Conservation (phyloP, 2,797 vertebrate species). For the Lagocephalus sceleratus region DNA sequence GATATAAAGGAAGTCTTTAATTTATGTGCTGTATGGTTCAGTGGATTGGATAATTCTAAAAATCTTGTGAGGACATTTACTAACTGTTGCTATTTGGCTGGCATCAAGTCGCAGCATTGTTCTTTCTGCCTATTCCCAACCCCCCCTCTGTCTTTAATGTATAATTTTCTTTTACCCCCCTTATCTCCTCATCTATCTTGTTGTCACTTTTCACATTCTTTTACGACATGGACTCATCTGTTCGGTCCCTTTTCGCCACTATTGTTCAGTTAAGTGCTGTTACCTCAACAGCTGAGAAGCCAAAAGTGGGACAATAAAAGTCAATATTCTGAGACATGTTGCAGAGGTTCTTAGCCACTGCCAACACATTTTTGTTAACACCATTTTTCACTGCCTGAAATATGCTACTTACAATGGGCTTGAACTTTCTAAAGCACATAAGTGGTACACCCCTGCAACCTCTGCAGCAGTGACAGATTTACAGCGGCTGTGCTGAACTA, state of each 20-base stretch:
- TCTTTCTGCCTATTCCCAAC: slow-evolving; percentile 43
- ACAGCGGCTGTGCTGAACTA: slow-evolving; percentile 7
- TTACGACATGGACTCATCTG: slow-evolving; percentile 40
- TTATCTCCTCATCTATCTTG: slow-evolving; percentile 61
- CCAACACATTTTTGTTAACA: slow-evolving; percentile 53
- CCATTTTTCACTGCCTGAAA: slow-evolving; percentile 53
- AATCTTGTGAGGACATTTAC: slow-evolving; percentile 54
- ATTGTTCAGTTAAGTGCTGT: slow-evolving; percentile 45
- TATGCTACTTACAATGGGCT: slow-evolving; percentile 28
- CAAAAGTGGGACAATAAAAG: slow-evolving; percentile 61
- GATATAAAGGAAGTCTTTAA: no score
- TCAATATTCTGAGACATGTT: slow-evolving; percentile 44
- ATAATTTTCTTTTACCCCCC: slow-evolving; percentile 45
- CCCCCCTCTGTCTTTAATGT: slow-evolving; percentile 48
- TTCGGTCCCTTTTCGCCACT: slow-evolving; percentile 34
- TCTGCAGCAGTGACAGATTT: slow-evolving; percentile 25
- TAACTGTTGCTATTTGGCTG: slow-evolving; percentile 41
- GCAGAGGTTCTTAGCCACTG: slow-evolving; percentile 44
- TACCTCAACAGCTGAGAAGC: slow-evolving; percentile 47
- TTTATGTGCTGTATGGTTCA: not conserved
- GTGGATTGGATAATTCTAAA: slow-evolving; percentile 39
- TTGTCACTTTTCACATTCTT: slow-evolving; percentile 54
- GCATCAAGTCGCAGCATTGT: slow-evolving; percentile 43
- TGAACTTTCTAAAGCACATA: slow-evolving; percentile 43
- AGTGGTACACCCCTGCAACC: slow-evolving; percentile 30